Percentiles rank a stretch among this genome's conserved stretches.
Evolutionary conservation across 2,888 invertebrate genomes (phyloP).

Genomic region (Beris morrisii): DNA sequence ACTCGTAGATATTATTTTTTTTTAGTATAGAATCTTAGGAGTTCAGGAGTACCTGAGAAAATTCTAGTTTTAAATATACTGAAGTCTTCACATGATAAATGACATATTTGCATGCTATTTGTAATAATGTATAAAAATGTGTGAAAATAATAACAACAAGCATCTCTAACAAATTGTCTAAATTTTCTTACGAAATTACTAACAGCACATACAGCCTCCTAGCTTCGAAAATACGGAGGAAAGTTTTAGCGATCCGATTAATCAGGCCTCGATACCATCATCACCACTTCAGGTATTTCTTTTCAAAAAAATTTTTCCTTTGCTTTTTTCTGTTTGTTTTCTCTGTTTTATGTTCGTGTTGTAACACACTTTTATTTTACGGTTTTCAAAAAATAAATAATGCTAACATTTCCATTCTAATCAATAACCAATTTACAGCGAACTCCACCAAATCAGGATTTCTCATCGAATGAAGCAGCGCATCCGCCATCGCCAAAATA

Average conservation of each 20-base stretch:
- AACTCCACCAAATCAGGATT: slow-evolving; percentile 44
- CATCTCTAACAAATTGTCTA: slow-evolving; percentile 14
- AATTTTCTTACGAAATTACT: slow-evolving; percentile 37
- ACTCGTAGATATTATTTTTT: too few species aligned
- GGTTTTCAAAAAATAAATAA: neutral
- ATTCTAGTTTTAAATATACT: too few species aligned
- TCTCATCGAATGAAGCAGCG: slow-evolving; percentile 48
- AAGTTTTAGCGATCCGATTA: slow-evolving; percentile 47
- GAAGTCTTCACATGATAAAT: too few species aligned
- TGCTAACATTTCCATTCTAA: neutral
- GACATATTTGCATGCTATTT: too few species aligned
- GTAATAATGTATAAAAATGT: slow-evolving; percentile 1
- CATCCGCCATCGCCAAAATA: slow-evolving; percentile 54
- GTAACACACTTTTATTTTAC: neutral
- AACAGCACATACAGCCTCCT: slow-evolving; percentile 49
- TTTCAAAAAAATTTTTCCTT: slow-evolving; percentile 3
- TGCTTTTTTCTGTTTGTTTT: slow-evolving; percentile 11
- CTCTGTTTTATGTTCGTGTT: slow-evolving; percentile 19
- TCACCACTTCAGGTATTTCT: slow-evolving; percentile 53
- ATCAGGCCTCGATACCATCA: slow-evolving; percentile 47
- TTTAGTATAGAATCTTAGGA: too few species aligned
- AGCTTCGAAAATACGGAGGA: slow-evolving; percentile 56
- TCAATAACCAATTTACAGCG: slow-evolving; percentile 41
- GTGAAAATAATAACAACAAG: slow-evolving; percentile 18
- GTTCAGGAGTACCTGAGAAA: too few species aligned